phyloP scores from a whole-genome alignment of 2,797 vertebrate genomes.

The Peromyscus melanophrys region DNA sequence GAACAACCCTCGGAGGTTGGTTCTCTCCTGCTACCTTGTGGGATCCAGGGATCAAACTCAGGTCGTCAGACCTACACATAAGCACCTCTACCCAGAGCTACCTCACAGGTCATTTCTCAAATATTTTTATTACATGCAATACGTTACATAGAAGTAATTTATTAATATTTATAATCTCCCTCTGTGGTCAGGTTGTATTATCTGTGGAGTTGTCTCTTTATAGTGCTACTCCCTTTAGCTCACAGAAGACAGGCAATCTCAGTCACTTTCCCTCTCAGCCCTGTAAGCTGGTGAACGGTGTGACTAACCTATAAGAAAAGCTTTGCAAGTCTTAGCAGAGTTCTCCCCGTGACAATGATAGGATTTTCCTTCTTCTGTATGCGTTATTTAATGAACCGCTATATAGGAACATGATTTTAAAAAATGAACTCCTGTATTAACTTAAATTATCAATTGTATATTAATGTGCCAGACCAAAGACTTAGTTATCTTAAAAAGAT shows the following conservation, averaged over 20 bases:
- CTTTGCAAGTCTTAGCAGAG: background rate
- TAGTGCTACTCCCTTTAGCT: background rate
- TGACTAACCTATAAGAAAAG: background rate
- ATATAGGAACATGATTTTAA: constrained; percentile 67
- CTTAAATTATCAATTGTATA: constrained; percentile 77
- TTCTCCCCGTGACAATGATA: background rate
- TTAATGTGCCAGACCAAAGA: constrained; percentile 70
- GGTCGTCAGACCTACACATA: background rate
- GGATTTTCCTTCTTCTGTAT: constrained; percentile 39
- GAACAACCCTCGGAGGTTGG: background rate
- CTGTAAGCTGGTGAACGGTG: too few relatives aligned
- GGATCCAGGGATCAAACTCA: background rate
- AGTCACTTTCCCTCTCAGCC: background rate
- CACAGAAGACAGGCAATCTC: background rate
- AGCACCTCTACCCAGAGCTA: background rate
- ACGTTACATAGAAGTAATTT: background rate
- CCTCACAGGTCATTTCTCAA: background rate
- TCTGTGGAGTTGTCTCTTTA: background rate
- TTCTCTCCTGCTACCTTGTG: background rate
- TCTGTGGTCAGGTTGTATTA: background rate
- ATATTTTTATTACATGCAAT: background rate
- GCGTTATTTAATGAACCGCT: constrained; percentile 67
- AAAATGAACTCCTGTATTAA: constrained; percentile 78
- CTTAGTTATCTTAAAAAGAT: constrained; percentile 77
- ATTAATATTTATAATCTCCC: background rate